A percentile compares a stretch with the other conserved stretches of the same genome.
Evolutionary conservation across 2,888 invertebrate species (phyloP).

Genomic region (Polyommatus iphigenia): DNA sequence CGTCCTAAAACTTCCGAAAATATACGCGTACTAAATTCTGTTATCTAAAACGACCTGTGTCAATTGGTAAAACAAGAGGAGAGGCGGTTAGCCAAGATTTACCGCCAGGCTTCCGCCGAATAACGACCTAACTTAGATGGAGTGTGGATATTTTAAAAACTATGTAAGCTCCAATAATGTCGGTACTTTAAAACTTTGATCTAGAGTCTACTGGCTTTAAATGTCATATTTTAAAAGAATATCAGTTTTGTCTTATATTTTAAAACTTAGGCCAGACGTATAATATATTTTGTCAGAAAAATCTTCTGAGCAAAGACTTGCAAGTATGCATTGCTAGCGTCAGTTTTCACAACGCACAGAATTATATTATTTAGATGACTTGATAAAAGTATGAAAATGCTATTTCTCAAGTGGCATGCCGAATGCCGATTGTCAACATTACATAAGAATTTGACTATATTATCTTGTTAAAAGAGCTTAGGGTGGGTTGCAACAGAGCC

Average conservation of each 20-base stretch:
- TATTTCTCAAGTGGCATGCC: no score
- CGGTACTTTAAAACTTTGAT: background rate
- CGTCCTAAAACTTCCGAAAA: background rate
- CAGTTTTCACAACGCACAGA: no score
- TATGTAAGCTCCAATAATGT: background rate
- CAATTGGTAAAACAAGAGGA: conserved; percentile 11
- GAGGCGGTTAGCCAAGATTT: conserved; percentile 5
- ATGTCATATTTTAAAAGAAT: background rate
- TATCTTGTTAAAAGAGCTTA: no score
- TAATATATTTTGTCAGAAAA: no score
- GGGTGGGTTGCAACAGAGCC: no score
- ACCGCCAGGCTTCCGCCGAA: background rate
- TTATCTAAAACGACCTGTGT: background rate
- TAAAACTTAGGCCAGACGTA: background rate
- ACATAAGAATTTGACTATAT: no score
- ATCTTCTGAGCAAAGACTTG: no score
- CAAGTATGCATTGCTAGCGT: no score
- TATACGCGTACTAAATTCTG: background rate
- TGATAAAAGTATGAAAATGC: no score
- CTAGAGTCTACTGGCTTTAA: background rate
- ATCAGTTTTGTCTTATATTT: background rate
- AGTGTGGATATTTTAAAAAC: conserved; percentile 6
- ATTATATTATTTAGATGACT: no score
- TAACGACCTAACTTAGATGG: conserved; percentile 4
- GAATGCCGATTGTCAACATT: no score